Percentiles rank a stretch among this genome's conserved stretches.
Conservation (phyloP, 2,113 vertebrate species). For the Periophthalmus modestus region DNA sequence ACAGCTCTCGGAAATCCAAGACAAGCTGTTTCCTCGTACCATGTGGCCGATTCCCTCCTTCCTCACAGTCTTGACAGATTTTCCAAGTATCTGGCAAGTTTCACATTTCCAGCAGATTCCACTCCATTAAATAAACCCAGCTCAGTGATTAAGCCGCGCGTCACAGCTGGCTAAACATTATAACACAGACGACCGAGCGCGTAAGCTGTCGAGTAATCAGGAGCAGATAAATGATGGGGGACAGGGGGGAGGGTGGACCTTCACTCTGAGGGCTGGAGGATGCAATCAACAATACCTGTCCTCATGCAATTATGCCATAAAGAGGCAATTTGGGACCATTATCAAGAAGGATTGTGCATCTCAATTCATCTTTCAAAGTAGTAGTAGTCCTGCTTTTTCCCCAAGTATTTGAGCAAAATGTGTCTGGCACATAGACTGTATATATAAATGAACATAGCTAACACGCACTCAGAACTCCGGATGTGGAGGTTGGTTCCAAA, state of each 20-base stretch:
- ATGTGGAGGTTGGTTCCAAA: no score
- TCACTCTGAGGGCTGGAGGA: conserved; percentile 24
- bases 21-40: conserved; percentile 20
- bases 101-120: conserved; percentile 57
- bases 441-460: no score
- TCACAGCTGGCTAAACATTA: conserved; percentile 68
- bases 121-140: conserved; percentile 58
- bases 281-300: conserved; percentile 24
- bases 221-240: conserved; percentile 42
- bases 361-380: not conserved
- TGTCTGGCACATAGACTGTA: no score
- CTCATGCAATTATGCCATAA: conserved; percentile 5
- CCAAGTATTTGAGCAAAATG: no score
- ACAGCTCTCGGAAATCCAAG: conserved; percentile 20
- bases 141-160: conserved; percentile 56
- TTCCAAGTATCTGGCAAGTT: conserved; percentile 46
- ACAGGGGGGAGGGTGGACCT: conserved; percentile 22
- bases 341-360: not conserved
- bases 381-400: not conserved
- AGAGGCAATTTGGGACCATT: not conserved
- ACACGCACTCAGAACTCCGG: no score
- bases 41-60: conserved; percentile 21
- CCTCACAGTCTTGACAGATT: conserved; percentile 41
- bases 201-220: conserved; percentile 54
- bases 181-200: conserved; percentile 56